These are phyloP conservation scores for Cyclopterus lumpus DNA, from an alignment of 2,797 vertebrate genomes.

Conservation along the genomic window DNA sequence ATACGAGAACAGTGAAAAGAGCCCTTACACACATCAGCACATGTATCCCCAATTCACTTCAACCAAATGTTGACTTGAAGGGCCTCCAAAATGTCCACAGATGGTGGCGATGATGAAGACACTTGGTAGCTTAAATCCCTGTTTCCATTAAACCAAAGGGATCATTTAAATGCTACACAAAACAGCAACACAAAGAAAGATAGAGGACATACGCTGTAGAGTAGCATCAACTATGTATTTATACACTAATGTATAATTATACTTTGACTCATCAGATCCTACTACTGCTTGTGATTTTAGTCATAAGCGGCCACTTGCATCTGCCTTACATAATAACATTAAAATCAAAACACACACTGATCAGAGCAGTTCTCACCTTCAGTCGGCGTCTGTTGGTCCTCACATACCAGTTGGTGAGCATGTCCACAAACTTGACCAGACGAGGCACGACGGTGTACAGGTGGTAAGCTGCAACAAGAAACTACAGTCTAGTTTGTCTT, in stretches of 20 bases:
- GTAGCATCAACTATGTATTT: not conserved
- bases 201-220: not conserved
- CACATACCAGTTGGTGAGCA: conserved; percentile 99
- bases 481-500: not conserved
- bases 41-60: conserved; percentile 22
- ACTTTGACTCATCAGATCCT: not conserved
- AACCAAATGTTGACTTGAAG: conserved; percentile 22
- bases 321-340: not conserved
- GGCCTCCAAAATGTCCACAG: conserved; percentile 16
- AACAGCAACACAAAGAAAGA: conserved; percentile 1
- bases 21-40: conserved; percentile 12
- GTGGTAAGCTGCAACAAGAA: conserved; percentile 86
- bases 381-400: conserved; percentile 95
- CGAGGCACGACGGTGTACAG: conserved; percentile 96
- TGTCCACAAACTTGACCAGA: conserved; percentile 96
- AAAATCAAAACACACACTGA: not conserved
- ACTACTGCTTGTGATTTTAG: not conserved
- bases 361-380: conserved; percentile 86
- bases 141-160: not conserved
- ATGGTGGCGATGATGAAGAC: conserved; percentile 20
- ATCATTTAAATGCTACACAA: conserved; percentile 3
- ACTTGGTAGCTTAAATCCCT: conserved; percentile 12
- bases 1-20: conserved; percentile 43
- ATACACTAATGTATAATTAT: not conserved
- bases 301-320: not conserved